These are phyloP conservation scores for Troides aeacus DNA, from an alignment of 2,888 invertebrate species.

Conservation along the genomic window DNA sequence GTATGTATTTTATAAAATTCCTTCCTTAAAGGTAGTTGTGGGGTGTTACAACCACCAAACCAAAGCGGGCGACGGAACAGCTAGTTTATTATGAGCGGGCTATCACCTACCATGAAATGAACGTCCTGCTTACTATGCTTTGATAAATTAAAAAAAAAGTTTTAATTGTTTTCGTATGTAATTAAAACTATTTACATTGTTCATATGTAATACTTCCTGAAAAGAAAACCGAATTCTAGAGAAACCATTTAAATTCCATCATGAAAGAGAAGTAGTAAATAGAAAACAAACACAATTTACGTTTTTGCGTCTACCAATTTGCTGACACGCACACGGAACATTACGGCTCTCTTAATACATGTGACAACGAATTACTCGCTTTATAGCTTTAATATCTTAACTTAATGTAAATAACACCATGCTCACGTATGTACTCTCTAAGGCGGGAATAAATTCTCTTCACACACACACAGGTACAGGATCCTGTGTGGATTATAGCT, in stretches of 20 bases:
- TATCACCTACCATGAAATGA: too few relatives aligned
- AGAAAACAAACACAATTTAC: conserved; percentile 17
- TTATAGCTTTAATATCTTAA: conserved; percentile 69
- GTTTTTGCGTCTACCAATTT: conserved; percentile 33
- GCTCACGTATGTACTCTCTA: conserved; percentile 44
- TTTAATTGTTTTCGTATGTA: conserved; percentile 9
- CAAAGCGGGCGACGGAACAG: too few relatives aligned
- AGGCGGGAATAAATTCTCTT: conserved; percentile 47
- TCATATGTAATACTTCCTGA: conserved; percentile 3
- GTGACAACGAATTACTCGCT: conserved; percentile 56
- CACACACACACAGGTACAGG: conserved; percentile 30
- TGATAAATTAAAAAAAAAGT: not conserved
- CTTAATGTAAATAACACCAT: conserved; percentile 64
- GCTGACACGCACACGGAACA: conserved; percentile 33
- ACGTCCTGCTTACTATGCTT: not conserved
- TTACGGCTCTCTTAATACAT: conserved; percentile 45
- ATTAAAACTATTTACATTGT: conserved; percentile 7
- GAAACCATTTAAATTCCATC: not conserved
- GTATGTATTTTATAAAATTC: too few relatives aligned
- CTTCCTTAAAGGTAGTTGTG: too few relatives aligned
- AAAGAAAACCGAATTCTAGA: conserved; percentile 3
- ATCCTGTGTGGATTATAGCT: conserved; percentile 2
- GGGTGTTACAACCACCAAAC: too few relatives aligned
- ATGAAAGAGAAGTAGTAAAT: not conserved
- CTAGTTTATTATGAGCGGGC: too few relatives aligned